These are phyloP conservation scores for Drosophila pseudoobscura DNA, from an alignment of 1,140 invertebrate species.

Conservation along the genomic window DNA sequence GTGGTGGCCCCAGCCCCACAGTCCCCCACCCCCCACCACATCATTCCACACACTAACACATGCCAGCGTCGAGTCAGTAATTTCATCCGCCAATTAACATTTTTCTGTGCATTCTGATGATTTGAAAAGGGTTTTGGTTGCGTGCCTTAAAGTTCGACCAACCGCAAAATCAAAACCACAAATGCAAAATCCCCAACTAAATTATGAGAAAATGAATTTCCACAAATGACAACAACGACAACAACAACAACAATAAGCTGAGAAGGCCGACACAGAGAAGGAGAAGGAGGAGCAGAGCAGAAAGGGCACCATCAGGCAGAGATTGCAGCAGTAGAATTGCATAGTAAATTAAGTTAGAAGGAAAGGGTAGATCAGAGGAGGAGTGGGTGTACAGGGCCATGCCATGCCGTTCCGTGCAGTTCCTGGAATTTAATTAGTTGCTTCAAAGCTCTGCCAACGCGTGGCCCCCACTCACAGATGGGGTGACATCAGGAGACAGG, in stretches of 20 bases:
- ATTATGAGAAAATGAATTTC: constrained; percentile 80
- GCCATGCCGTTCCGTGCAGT: too few relatives aligned
- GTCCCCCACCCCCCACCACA: neutral
- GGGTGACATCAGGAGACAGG: constrained; percentile 40
- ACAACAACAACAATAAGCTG: constrained; percentile 25
- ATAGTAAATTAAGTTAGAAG: constrained; percentile 74
- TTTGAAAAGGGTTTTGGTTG: constrained; percentile 20
- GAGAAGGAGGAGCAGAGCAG: neutral
- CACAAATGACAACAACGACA: constrained; percentile 45
- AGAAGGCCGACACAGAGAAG: neutral
- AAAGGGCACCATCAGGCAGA: constrained; percentile 1
- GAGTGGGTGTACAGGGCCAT: too few relatives aligned
- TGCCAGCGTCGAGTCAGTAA: neutral
- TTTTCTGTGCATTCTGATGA: constrained; percentile 43
- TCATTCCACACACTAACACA: neutral
- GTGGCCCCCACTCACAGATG: constrained; percentile 1
- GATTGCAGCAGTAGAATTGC: constrained; percentile 57
- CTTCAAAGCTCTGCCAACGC: constrained; percentile 64
- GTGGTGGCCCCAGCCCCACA: neutral
- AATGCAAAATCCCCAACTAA: constrained; percentile 76
- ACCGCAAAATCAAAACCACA: constrained; percentile 73
- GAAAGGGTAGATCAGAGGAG: constrained; percentile 15
- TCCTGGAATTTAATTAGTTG: constrained; percentile 71
- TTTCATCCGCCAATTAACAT: constrained; percentile 59
- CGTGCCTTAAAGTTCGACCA: constrained; percentile 64